A percentile compares a stretch with the other conserved stretches of the same genome.
Evolutionary conservation across 35 echinoderm and acorn worm genomes (phyloP).

Genomic region (Heliocidaris erythrogramma): DNA sequence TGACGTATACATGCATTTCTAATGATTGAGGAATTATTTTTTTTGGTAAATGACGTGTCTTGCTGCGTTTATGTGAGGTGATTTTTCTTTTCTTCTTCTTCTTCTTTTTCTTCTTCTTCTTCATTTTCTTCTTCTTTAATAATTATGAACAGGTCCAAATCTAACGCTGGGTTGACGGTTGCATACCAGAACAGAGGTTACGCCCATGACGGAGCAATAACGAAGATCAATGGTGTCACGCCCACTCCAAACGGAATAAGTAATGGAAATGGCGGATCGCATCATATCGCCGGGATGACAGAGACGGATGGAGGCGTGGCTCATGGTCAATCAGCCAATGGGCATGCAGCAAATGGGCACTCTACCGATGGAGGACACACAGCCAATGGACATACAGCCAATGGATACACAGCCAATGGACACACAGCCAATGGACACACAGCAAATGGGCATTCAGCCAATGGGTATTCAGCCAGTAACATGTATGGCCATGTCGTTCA

Average conservation of each 20-base stretch:
- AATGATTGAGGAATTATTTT: too few species aligned
- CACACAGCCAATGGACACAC: not conserved
- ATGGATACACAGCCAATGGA: not conserved
- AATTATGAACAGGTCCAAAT: not conserved
- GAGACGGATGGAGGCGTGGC: not conserved
- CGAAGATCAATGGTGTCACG: conserved; percentile 6
- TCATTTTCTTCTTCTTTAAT: too few species aligned
- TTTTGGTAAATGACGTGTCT: not conserved
- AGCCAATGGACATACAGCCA: not conserved
- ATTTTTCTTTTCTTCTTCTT: not conserved
- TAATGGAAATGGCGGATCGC: not conserved
- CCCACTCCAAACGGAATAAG: not conserved
- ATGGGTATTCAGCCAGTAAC: not conserved
- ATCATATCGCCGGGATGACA: not conserved
- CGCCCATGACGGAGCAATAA: not conserved
- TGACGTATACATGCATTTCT: too few species aligned
- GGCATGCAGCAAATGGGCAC: not conserved
- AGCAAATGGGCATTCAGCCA: not conserved
- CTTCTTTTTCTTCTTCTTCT: too few species aligned
- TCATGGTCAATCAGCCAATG: not conserved
- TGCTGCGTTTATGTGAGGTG: too few species aligned
- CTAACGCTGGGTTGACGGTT: conserved; percentile 24
- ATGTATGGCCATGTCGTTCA: not conserved
- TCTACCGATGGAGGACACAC: not conserved
- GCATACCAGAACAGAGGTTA: conserved; percentile 33